Conservation (phyloP, 2,797 vertebrate species). For the Anas capensis region DNA sequence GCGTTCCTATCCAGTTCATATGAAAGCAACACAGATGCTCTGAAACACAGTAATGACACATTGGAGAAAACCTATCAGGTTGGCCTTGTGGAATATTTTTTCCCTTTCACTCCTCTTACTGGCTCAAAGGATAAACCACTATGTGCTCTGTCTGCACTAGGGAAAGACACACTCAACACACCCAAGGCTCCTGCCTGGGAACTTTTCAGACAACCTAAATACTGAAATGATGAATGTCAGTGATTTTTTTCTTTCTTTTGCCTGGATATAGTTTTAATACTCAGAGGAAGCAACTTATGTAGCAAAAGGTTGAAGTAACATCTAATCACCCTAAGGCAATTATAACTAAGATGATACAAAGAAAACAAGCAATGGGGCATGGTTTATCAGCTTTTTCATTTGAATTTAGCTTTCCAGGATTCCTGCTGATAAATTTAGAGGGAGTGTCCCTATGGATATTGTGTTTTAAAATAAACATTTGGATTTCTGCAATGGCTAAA, state of each 20-base stretch:
- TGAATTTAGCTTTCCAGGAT: neutral
- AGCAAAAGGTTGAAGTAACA: slow-evolving; percentile 34
- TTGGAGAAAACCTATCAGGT: slow-evolving; percentile 84
- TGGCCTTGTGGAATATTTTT: slow-evolving; percentile 52
- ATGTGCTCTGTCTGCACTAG: neutral
- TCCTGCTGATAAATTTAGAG: neutral
- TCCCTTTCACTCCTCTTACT: neutral
- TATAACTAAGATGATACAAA: slow-evolving; percentile 12
- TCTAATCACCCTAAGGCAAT: slow-evolving; percentile 60
- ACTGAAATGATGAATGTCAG: slow-evolving; percentile 68
- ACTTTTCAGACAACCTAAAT: slow-evolving; percentile 53
- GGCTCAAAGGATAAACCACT: slow-evolving; percentile 5
- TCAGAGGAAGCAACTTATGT: slow-evolving; percentile 23
- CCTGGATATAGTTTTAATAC: slow-evolving; percentile 11
- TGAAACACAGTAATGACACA: slow-evolving; percentile 92
- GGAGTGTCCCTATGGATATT: neutral
- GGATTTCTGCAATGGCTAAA: neutral
- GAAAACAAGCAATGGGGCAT: slow-evolving; percentile 8
- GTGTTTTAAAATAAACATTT: neutral
- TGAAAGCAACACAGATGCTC: slow-evolving; percentile 94
- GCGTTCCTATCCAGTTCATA: slow-evolving; percentile 91
- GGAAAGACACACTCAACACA: neutral
- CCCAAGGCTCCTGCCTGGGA: neutral
- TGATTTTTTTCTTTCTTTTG: slow-evolving; percentile 53
- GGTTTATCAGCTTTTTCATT: slow-evolving; percentile 39